Base-by-base conservation (phyloP, 2,888 invertebrate species). In the Molanna angustata region DNA sequence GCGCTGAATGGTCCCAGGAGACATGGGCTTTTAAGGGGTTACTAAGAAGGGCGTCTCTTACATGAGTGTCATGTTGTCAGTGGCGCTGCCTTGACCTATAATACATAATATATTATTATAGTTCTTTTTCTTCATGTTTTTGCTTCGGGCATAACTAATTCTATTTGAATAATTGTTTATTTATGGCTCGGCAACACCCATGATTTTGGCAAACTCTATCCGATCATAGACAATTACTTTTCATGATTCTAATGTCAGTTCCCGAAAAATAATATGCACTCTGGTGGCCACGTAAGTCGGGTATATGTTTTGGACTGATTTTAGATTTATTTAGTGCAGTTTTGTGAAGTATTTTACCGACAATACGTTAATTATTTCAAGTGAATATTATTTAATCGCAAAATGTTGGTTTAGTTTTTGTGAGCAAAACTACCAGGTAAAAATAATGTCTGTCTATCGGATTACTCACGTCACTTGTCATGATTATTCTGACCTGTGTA, bases 221-320 rank as follows among this genome's bases (percentile, higher is more conserved):
- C n/a, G n/a, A n/a, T n/a, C n/a, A n/a, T n/a, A 4, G 11, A 27
- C 11, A 27, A 27, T 27, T 27, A 7, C 27, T 27, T 27, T 27
- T 27, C 27, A 27, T 4, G 6, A 4, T 27, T 7, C 11, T 11
- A 4, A 27, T 27, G 27, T 27, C 27, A 27, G n/a, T 27, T 27
- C 4, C 11, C 27, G 11, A 27, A 44, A 16, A 14, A 44, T 32
- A 42, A 42, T 33, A 51, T 44, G 39, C 44, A 45, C 45, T 45
- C 42, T 50, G 50, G 48, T 48, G 46, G 49, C 49, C 54, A 54
- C 54, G 54, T 54, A 54, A 54, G 54, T 45, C 54, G 40, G 49
- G 44, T 33, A 32, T 40, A 44, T 43, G 37, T 49, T 53, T 53
- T 49, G 37, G 44, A 46, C 39, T 21, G 45, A 18, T 51, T 42